A percentile compares a stretch with the other conserved stretches of the same genome.
Evolutionary conservation across 2,797 vertebrate species (phyloP).

Genomic region (Muscicapa striata): DNA sequence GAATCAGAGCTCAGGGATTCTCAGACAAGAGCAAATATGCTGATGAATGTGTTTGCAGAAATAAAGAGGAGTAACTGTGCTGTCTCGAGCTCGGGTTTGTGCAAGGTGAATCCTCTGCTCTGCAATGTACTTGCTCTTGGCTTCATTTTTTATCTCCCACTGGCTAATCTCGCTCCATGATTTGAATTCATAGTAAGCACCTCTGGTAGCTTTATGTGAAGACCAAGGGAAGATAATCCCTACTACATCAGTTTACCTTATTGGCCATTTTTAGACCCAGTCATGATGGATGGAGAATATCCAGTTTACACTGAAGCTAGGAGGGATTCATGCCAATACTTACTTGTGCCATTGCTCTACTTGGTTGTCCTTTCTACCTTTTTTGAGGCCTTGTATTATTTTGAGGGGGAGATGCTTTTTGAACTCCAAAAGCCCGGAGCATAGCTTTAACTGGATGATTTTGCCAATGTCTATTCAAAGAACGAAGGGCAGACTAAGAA

Average conservation of each 20-base stretch:
- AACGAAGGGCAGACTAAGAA: slow-evolving; percentile 15
- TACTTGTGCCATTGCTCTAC: background rate
- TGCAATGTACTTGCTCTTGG: background rate
- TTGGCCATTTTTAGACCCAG: background rate
- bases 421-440: background rate
- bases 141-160: background rate
- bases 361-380: background rate
- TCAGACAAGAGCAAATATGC: background rate
- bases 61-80: background rate
- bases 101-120: background rate
- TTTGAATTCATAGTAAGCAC: background rate
- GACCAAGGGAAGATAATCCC: background rate
- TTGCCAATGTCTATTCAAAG: background rate
- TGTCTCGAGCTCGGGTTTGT: background rate
- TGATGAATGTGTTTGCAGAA: background rate
- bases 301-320: background rate
- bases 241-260: background rate
- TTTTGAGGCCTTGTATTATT: background rate
- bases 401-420: background rate
- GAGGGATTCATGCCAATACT: background rate
- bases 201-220: background rate
- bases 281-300: background rate
- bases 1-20: background rate
- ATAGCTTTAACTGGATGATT: background rate
- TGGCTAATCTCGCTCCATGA: background rate